phyloP scores from a whole-genome alignment of 1,140 invertebrate genomes.

The Cydia strobilella region DNA sequence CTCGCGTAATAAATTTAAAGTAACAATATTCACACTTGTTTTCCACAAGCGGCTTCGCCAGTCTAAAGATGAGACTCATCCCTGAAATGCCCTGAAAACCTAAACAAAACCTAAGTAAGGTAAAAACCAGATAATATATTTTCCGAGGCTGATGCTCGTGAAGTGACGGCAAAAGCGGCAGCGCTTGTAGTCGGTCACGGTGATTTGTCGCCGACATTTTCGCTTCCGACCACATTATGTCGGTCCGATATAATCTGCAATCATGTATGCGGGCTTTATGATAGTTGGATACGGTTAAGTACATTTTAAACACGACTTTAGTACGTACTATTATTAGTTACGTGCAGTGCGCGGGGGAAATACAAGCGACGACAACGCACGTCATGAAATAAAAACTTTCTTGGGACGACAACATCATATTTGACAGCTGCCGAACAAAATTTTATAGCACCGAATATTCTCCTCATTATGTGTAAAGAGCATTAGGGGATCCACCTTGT shows the following conservation, averaged over 20 bases:
- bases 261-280: not conserved
- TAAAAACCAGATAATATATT: not conserved
- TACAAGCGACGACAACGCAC: no score
- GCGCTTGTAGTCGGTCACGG: slow-evolving; percentile 3
- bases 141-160: not conserved
- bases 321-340: not conserved
- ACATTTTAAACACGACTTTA: not conserved
- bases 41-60: not conserved
- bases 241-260: not conserved
- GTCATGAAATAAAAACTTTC: no score
- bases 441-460: no score
- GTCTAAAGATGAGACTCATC: no score
- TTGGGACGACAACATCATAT: no score
- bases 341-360: no score
- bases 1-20: no score
- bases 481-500: no score
- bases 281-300: not conserved
- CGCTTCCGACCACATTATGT: slow-evolving; percentile 4
- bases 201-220: not conserved
- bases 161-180: not conserved
- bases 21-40: not conserved
- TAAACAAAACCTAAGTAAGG: no score
- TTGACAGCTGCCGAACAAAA: no score
- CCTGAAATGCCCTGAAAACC: no score
- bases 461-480: no score